Base-by-base conservation (phyloP, 1,140 invertebrate species). In the Chironomus striatipennis region DNA sequence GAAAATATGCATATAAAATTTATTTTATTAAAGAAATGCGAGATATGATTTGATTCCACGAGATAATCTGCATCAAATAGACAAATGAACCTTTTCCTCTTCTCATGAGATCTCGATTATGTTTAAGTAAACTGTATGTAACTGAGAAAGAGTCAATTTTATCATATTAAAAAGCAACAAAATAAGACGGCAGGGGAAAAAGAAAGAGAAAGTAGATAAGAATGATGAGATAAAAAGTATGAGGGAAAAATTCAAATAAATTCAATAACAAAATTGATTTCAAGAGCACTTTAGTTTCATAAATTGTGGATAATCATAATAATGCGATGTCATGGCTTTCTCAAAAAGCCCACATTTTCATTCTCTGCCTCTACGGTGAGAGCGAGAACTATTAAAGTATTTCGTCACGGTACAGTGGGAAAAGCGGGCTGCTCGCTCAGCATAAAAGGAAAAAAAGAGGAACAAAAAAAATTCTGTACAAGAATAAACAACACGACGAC, bases 211-310 rank as follows among this genome's bases (percentile, higher is more conserved):
- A 47, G 43, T 10, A 47, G 43, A 47, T 9, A 47, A 47, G 43
- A 47, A 47, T 34, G 15, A 47, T 47, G 43, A 47, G 43, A 57
- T 34, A 34, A 34, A 34, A 34, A 34, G 24, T 34, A 34, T 5
- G 24, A 34, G 5, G 24, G n/a, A 47, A 47, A 15, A 57, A 57
- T 57, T 57, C 47, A 57, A 57, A 57, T 57, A 57, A 57, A 57
- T 57, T 57, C 47, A 57, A 57, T 57, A 57, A n/a, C 12, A 57
- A 57, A 57, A 57, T 57, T 57, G 47, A 57, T 57, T 57, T 57
- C 47, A 57, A 57, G 47, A 57, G 47, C 47, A 57, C 47, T 57
- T 57, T 57, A 57, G 47, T 57, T n/a, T 57, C 24, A n/a, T 57
- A 57, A 57, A 57, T 57, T 57, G 47, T 10, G 47, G 4, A 57